Conservation (phyloP, 2,797 vertebrate species). For the Clarias laeviceps region DNA sequence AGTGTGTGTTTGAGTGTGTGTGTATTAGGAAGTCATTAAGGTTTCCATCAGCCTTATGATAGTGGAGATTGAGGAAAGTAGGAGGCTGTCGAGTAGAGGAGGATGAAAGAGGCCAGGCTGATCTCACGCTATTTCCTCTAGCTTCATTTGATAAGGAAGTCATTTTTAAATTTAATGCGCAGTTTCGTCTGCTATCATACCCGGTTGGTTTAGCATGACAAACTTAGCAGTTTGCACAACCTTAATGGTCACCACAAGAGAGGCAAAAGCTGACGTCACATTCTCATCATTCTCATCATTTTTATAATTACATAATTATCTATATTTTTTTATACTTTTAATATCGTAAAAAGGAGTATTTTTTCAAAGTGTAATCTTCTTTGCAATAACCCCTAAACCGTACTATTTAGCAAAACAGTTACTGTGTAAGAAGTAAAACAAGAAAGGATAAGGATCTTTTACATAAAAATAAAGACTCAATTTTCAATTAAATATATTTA, state of each 20-base stretch:
- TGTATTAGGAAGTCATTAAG: slow-evolving; percentile 46
- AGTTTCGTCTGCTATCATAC: neutral
- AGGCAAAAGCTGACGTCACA: neutral
- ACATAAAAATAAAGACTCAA: neutral
- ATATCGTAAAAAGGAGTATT: neutral
- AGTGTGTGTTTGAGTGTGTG: slow-evolving; percentile 40
- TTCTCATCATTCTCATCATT: neutral
- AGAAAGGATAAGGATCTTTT: neutral
- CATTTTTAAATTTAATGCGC: slow-evolving; percentile 23
- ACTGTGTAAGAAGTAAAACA: neutral
- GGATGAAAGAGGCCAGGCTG: slow-evolving; percentile 39
- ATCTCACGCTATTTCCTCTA: slow-evolving; percentile 51
- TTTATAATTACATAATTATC: neutral
- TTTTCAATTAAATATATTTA: neutral
- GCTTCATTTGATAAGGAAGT: slow-evolving; percentile 47
- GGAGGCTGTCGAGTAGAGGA: slow-evolving; percentile 22
- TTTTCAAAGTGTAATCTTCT: neutral
- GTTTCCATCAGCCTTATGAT: slow-evolving; percentile 46
- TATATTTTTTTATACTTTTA: neutral
- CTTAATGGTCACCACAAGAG: neutral
- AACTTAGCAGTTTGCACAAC: neutral
- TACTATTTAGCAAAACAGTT: neutral
- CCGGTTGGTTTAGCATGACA: neutral
- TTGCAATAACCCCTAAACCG: neutral
- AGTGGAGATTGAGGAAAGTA: slow-evolving; percentile 51